A percentile compares a stretch with the other conserved stretches of the same genome.
phyloP scores from a whole-genome alignment of 2,888 invertebrate species.

The Athripsodes cinereus region DNA sequence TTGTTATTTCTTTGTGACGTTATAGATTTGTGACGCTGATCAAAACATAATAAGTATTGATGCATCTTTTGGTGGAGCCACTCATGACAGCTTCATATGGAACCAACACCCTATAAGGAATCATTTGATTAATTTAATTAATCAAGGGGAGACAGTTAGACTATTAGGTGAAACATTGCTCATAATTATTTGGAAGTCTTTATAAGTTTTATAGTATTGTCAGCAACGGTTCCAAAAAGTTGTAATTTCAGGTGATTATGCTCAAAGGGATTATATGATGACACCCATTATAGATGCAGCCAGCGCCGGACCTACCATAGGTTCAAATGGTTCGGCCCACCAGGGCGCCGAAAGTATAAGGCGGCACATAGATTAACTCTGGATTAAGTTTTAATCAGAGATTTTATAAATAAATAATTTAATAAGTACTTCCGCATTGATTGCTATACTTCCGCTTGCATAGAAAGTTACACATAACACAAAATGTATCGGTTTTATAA shows the following conservation, averaged over 20 bases:
- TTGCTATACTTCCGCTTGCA: too few relatives aligned
- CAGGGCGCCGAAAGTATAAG: too few relatives aligned
- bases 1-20: not conserved
- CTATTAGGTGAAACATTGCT: not conserved
- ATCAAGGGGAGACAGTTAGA: not conserved
- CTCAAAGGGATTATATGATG: slow-evolving; percentile 1
- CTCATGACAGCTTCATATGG: slow-evolving; percentile 4
- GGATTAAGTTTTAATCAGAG: too few relatives aligned
- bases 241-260: slow-evolving; percentile 2
- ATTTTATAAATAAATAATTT: too few relatives aligned
- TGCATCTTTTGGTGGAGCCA: too few relatives aligned
- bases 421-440: too few relatives aligned
- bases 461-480: too few relatives aligned
- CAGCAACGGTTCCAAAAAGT: slow-evolving; percentile 1
- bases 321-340: too few relatives aligned
- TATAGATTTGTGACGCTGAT: slow-evolving; percentile 3
- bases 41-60: slow-evolving; percentile 1
- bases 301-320: too few relatives aligned
- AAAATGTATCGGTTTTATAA: too few relatives aligned
- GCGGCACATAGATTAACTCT: too few relatives aligned
- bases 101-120: not conserved
- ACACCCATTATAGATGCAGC: slow-evolving; percentile 2
- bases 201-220: not conserved
- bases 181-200: not conserved
- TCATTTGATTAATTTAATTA: not conserved